Evolutionary conservation across 2,888 invertebrate species (phyloP).

Genomic region (Geotrupes spiniger): DNA sequence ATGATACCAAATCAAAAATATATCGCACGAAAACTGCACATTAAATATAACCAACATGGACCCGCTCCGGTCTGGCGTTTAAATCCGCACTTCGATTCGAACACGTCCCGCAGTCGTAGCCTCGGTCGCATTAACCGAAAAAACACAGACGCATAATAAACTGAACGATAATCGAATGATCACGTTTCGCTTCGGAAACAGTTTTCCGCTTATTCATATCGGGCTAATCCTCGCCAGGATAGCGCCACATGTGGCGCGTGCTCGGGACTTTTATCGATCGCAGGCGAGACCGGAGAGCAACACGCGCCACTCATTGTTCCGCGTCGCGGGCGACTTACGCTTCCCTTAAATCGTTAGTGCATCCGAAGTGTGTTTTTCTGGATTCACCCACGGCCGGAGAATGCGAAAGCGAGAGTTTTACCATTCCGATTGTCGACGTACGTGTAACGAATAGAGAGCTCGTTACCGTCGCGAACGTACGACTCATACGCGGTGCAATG

Average conservation of each 20-base stretch:
- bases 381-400: background rate
- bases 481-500: background rate
- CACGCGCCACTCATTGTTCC: too few relatives aligned
- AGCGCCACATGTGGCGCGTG: constrained; percentile 23
- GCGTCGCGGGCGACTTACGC: too few relatives aligned
- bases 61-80: too few relatives aligned
- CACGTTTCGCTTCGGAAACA: constrained; percentile 11
- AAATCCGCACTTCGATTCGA: too few relatives aligned
- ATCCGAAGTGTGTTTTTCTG: background rate
- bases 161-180: too few relatives aligned
- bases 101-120: too few relatives aligned
- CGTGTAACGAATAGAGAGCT: constrained; percentile 14
- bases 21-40: too few relatives aligned
- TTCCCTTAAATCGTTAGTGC: too few relatives aligned
- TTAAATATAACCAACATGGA: too few relatives aligned
- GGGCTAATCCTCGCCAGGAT: constrained; percentile 16
- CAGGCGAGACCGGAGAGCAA: background rate
- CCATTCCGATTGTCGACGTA: constrained; percentile 6
- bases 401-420: constrained; percentile 15
- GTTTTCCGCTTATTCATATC: constrained; percentile 19
- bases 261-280: constrained; percentile 21
- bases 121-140: too few relatives aligned
- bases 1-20: too few relatives aligned
- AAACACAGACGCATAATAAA: too few relatives aligned
- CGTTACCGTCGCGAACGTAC: constrained; percentile 15